These are phyloP conservation scores for Setophaga coronata DNA, from an alignment of 2,113 vertebrate species.

Conservation along the genomic window DNA sequence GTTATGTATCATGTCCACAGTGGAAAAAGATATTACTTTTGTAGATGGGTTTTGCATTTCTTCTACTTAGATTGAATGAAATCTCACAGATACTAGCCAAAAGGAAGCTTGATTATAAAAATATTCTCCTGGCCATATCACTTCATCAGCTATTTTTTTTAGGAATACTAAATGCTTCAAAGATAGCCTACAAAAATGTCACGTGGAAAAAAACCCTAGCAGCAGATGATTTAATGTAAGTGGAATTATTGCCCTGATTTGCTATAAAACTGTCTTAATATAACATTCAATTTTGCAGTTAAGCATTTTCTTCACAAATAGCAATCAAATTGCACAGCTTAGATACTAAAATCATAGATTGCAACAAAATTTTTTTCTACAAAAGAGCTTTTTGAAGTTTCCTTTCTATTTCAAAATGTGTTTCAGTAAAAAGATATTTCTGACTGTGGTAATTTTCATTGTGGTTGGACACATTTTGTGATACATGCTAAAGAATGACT, in stretches of 20 bases:
- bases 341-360: background rate
- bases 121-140: background rate
- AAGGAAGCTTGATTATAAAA: conserved; percentile 1
- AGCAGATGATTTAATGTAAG: conserved; percentile 19
- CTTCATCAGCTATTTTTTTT: background rate
- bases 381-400: background rate
- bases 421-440: background rate
- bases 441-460: background rate
- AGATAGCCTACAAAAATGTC: background rate
- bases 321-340: background rate
- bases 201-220: background rate
- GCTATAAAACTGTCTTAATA: conserved; percentile 19
- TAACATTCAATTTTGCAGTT: conserved; percentile 3
- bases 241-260: conserved; percentile 1
- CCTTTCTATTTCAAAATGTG: background rate
- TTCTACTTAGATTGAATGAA: background rate
- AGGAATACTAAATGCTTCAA: conserved; percentile 10
- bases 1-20: background rate
- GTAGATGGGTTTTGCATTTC: background rate
- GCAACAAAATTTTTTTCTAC: background rate
- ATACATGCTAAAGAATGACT: background rate
- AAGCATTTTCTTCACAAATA: conserved; percentile 19
- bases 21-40: background rate
- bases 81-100: background rate
- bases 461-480: background rate